Evolutionary conservation across 2,888 invertebrate species (phyloP).

Genomic region (Drosophila flavopinicola): DNA sequence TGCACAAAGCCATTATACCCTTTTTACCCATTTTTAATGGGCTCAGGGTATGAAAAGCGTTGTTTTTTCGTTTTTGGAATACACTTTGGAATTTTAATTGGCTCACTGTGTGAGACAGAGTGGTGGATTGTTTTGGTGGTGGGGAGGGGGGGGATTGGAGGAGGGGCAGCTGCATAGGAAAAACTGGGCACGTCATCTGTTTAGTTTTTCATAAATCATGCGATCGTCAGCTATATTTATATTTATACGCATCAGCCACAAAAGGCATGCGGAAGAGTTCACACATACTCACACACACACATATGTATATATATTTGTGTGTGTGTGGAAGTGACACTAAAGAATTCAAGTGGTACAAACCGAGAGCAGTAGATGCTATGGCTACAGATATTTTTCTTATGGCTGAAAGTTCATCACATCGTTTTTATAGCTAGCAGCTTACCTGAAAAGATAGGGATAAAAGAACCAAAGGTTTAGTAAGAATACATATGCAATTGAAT

Average conservation of each 20-base stretch:
- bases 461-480: background rate
- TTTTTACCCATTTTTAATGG: no score
- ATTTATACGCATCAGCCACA: slow-evolving; percentile 26
- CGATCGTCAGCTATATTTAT: slow-evolving; percentile 50
- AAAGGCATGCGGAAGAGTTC: slow-evolving; percentile 57
- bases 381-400: background rate
- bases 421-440: slow-evolving; percentile 13
- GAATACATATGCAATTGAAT: background rate
- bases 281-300: slow-evolving; percentile 3
- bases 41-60: no score
- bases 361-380: slow-evolving; percentile 9
- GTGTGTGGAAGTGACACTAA: slow-evolving; percentile 6
- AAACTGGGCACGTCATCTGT: slow-evolving; percentile 43
- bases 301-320: background rate
- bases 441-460: slow-evolving; percentile 34
- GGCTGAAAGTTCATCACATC: background rate
- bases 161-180: background rate
- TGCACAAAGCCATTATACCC: no score
- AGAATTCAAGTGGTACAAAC: slow-evolving; percentile 19
- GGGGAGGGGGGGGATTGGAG: no score
- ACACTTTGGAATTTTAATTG: slow-evolving; percentile 73
- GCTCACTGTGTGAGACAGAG: slow-evolving; percentile 20
- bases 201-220: slow-evolving; percentile 56
- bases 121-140: no score
- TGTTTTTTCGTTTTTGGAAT: slow-evolving; percentile 23